Evolutionary conservation across 2,888 invertebrate species (phyloP), one percentile per base, ranked within the genome.

Genomic region (Macaria notata): DNA sequence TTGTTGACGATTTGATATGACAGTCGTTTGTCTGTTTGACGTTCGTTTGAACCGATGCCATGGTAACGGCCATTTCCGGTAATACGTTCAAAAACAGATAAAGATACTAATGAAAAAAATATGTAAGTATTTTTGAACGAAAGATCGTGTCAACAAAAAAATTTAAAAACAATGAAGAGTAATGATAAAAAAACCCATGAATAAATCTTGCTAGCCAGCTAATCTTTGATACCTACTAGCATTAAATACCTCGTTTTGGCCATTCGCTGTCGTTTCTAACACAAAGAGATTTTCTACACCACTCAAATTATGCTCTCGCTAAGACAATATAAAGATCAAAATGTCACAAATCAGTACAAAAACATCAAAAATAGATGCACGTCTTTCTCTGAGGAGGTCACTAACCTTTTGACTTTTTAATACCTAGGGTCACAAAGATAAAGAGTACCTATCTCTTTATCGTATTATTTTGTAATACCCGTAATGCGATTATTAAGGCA

Each of bases 331-430:
- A 19, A 7, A 36, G 19, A 19, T 19, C 19, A 36, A 36, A 36
- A 4, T 36, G 5, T 3, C 33, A 36, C 33, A 36, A 36, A 36
- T 6, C 33, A 33, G 6, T 0, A 29, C 44, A 9, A 38, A 38
- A 38, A 19, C 9, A 36, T 36, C 1, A 36, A 36, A 36, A 36
- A 36, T 36, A 36, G 33, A 36, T 36, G 33, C 33, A 36, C 3
- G 33, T 46, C 43, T 43, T 49, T 45, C 19, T 30, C 41, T 31
- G 4, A 31, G 62, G 65, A 77, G 84, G 83, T 84, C 83, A 80
- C 61, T 63, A 75, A 80, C 80, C 84, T 79, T 74, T 79, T 78
- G 79, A 82, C 78, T 73, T 68, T 1, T 19, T 45, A 5, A 41
- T 41, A 6, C 1, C 7, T 36, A 36, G 33, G 33, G 33, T 36